Evolutionary conservation across 1,140 invertebrate genomes (phyloP), one percentile per base, ranked within the genome.

Genomic region (Drosophila funebris): DNA sequence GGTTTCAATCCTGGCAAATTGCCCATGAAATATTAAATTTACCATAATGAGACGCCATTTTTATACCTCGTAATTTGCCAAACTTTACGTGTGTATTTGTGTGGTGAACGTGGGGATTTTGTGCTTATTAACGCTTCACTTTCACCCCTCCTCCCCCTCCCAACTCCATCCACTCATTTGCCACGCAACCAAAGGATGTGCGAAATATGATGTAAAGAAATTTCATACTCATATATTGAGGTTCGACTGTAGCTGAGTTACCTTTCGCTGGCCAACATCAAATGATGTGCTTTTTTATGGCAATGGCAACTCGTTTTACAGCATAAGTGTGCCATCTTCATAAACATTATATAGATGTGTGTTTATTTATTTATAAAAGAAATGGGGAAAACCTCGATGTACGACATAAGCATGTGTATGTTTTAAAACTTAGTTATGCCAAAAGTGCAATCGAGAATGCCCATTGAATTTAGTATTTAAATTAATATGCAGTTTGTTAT

Each of bases 1-100:
- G 71, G 78, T 76, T 87, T 83, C 83, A 87, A 87, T 87, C 83
- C 85, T 73, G 64, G 83, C 76, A 87, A 87, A 87, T 87, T 87
- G 83, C 83, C 83, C 83, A 88, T 87, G 83, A 87, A 87, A 87
- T 87, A 87, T 87, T 87, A 82, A 87, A 79, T 78, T 79, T 71
- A 58, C 78, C 83, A 82, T 87, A 87, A 87, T 87, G 83, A 87
- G 78, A 87, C 75, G 71, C 83, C 70, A 87, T 87, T 87, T 82
- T 81, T 85, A 87, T 81, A 63, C 48, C 75, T 82, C 57, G 68
- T 56, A 87, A 78, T 87, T 87, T 88, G 75, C 31, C 71, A 63
- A 87, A 76, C 71, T 62, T 78, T 69, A 78, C 80, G 52, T 66
- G 46, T 46, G 57, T 68, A 63, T 69, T 39, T 61, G 58, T 73